Evolutionary conservation across 2,113 vertebrate species (phyloP).

Genomic region (Ptilonorhynchus violaceus): DNA sequence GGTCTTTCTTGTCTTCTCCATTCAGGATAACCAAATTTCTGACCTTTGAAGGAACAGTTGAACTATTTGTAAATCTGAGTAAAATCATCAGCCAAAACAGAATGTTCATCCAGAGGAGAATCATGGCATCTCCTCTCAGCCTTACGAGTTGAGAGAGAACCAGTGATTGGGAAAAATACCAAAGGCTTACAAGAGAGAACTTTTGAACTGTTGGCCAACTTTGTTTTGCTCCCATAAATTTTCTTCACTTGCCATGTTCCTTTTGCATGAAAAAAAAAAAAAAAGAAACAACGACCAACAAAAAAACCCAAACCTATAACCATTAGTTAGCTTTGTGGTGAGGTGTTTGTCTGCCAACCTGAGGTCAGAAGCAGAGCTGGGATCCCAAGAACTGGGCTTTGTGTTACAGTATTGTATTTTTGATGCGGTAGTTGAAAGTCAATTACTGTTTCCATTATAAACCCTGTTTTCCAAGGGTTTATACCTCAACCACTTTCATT

Average conservation of each 20-base stretch:
- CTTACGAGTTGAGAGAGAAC: background rate
- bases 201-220: conserved; percentile 21
- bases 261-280: background rate
- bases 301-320: conserved; percentile 63
- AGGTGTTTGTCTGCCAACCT: conserved; percentile 73
- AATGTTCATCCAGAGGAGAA: background rate
- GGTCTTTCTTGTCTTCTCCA: background rate
- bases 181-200: background rate
- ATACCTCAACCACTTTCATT: conserved; percentile 71
- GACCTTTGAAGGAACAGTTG: background rate
- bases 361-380: conserved; percentile 73
- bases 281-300: background rate
- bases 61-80: background rate
- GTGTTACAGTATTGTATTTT: conserved; percentile 80
- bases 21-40: background rate
- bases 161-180: background rate
- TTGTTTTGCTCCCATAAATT: conserved; percentile 13
- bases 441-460: conserved; percentile 83
- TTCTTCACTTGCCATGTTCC: conserved; percentile 43
- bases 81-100: background rate
- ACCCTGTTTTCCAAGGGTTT: conserved; percentile 77
- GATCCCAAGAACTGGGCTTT: conserved; percentile 64
- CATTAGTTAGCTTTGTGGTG: conserved; percentile 79
- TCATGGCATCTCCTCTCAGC: background rate
- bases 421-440: conserved; percentile 74